Percentiles rank a stretch among this genome's conserved stretches.
Conservation (phyloP, 2,888 invertebrate genomes). For the Geophilus truncorum region DNA sequence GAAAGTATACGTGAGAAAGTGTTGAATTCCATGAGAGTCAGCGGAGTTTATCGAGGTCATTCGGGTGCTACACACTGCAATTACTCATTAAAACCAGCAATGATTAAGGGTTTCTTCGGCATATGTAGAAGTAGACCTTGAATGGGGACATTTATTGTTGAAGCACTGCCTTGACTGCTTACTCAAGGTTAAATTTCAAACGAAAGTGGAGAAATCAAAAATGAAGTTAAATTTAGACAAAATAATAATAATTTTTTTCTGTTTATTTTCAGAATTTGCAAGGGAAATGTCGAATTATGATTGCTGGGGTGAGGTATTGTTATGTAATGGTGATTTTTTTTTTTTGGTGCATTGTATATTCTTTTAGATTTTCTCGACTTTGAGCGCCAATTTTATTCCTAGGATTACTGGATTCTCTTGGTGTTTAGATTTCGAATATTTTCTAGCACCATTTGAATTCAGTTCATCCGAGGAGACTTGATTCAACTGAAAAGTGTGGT, state of each 20-base stretch:
- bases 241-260: not conserved
- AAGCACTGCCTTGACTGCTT: not conserved
- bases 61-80: not conserved
- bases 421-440: constrained; percentile 13
- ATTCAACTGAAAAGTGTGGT: not conserved
- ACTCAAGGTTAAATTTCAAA: not conserved
- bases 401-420: constrained; percentile 33
- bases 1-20: not conserved
- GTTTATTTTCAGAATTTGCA: not conserved
- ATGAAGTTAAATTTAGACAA: not conserved
- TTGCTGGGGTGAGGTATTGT: not conserved
- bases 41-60: not conserved
- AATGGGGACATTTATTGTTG: constrained; percentile 11
- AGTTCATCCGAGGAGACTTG: constrained; percentile 31
- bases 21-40: not conserved
- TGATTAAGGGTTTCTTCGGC: not conserved
- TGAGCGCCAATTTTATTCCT: constrained; percentile 22
- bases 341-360: not conserved
- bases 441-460: constrained; percentile 32
- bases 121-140: not conserved
- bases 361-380: not conserved
- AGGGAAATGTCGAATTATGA: not conserved
- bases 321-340: not conserved
- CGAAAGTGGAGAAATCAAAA: not conserved
- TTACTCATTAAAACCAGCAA: not conserved